phyloP scores from a whole-genome alignment of 2,113 vertebrate genomes.

The Himantopus leucocephalus region DNA sequence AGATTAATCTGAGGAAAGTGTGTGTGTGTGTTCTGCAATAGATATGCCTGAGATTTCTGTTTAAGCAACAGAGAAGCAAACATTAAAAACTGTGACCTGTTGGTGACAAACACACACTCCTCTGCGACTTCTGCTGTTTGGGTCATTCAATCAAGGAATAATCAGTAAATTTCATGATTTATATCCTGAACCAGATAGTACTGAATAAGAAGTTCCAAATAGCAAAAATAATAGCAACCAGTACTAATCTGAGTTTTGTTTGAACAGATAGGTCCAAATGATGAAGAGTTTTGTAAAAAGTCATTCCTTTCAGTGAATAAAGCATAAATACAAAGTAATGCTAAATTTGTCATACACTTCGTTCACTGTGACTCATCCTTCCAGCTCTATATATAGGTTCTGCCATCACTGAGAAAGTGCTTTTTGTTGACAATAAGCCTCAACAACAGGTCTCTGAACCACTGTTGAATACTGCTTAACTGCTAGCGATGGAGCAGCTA shows the following conservation, averaged over 20 bases:
- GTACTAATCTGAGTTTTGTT: background rate
- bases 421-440: background rate
- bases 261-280: background rate
- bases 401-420: background rate
- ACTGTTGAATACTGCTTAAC: background rate
- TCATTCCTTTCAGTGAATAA: background rate
- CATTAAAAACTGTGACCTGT: background rate
- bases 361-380: background rate
- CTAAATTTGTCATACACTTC: background rate
- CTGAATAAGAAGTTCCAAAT: background rate
- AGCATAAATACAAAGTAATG: background rate
- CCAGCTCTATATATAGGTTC: background rate
- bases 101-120: background rate
- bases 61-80: background rate
- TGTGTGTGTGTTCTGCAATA: background rate
- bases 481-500: background rate
- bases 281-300: background rate
- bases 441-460: slow-evolving; percentile 10
- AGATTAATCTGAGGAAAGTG: background rate
- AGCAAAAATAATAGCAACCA: background rate
- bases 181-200: background rate
- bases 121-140: background rate
- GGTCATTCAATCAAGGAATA: background rate
- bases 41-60: background rate
- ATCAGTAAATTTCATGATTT: background rate